These are phyloP conservation scores for Ischnura elegans DNA, from an alignment of 2,888 invertebrate genomes.

Conservation along the genomic window DNA sequence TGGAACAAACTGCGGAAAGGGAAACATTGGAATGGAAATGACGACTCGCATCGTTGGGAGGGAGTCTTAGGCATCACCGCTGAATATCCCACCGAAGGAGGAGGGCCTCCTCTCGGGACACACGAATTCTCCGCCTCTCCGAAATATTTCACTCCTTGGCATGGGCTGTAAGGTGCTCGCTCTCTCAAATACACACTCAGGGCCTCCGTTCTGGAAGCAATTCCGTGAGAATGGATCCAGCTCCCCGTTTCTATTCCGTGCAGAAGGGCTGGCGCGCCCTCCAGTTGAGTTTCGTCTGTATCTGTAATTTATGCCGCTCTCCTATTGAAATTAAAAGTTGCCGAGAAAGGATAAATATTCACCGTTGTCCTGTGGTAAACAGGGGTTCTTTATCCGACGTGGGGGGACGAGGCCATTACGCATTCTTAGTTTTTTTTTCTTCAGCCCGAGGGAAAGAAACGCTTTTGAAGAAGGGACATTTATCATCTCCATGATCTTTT, in stretches of 20 bases:
- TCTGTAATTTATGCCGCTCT: background rate
- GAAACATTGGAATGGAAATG: background rate
- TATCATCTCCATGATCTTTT: background rate
- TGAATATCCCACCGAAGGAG: background rate
- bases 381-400: background rate
- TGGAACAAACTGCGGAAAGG: no score
- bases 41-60: background rate
- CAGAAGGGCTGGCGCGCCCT: background rate
- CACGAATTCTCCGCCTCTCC: background rate
- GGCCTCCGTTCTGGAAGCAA: background rate
- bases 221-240: background rate
- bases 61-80: background rate
- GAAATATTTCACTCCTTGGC: background rate
- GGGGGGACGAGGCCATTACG: background rate
- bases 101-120: background rate
- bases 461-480: background rate
- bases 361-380: background rate
- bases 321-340: background rate
- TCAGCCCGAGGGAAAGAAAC: background rate
- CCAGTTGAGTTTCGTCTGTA: background rate
- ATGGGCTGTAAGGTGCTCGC: background rate
- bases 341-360: conserved; percentile 9
- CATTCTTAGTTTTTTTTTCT: background rate
- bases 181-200: no score
- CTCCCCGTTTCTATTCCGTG: background rate